Evolutionary conservation across 2,888 invertebrate species (phyloP).

Genomic region (Drosophila mettleri): DNA sequence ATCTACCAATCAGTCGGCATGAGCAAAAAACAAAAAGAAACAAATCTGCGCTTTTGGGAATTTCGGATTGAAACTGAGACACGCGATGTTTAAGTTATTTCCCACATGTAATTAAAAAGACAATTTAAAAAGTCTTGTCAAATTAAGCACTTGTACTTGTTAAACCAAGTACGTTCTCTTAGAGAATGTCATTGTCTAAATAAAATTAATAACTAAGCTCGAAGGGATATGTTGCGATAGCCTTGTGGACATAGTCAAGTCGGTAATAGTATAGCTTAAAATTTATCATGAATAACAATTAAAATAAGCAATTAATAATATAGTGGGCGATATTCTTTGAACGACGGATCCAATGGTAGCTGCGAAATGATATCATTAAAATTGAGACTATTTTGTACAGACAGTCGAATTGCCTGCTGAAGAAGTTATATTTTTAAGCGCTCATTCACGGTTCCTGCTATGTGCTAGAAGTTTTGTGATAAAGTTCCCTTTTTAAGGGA

Average conservation of each 20-base stretch:
- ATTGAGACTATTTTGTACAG: neutral
- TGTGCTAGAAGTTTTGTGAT: neutral
- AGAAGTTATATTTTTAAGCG: neutral
- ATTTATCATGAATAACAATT: neutral
- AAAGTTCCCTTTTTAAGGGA: neutral
- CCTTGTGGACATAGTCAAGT: neutral
- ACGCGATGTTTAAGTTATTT: slow-evolving; percentile 57
- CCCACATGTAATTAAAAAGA: slow-evolving; percentile 54
- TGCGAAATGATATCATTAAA: neutral
- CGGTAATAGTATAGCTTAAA: neutral
- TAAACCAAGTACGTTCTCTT: slow-evolving; percentile 17
- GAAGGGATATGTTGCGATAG: neutral
- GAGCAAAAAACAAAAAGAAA: slow-evolving; percentile 35
- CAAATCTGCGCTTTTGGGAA: slow-evolving; percentile 51
- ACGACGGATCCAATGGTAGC: neutral
- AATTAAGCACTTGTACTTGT: slow-evolving; percentile 27
- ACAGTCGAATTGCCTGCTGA: neutral
- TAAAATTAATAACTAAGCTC: neutral
- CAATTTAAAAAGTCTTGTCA: slow-evolving; percentile 51
- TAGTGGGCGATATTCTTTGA: neutral
- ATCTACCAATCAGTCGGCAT: slow-evolving; percentile 33
- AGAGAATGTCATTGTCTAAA: slow-evolving; percentile 35
- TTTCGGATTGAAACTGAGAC: slow-evolving; percentile 35
- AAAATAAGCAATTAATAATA: no score
- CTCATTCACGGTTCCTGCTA: no score